Evolutionary conservation across 2,797 vertebrate genomes (phyloP).

Genomic region (Protosalanx chinensis): DNA sequence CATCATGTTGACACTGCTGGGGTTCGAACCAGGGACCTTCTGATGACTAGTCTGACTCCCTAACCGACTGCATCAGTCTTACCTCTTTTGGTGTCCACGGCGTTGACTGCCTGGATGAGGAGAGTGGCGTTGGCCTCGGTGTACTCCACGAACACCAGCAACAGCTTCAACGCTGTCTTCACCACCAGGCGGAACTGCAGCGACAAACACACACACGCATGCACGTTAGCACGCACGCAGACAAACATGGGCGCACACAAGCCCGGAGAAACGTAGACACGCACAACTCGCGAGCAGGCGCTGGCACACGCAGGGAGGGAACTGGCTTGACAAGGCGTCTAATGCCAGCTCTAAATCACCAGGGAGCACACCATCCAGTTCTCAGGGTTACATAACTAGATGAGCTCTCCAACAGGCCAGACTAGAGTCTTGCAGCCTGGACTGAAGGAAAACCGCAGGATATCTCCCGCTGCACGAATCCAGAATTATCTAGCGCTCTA

Average conservation of each 20-base stretch:
- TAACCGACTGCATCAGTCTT: constrained; percentile 36
- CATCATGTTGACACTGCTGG: too few relatives aligned
- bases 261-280: constrained; percentile 72
- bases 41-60: too few relatives aligned
- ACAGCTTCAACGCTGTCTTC: constrained; percentile 92
- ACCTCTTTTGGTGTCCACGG: constrained; percentile 86
- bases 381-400: not conserved
- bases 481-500: constrained; percentile 2
- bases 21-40: too few relatives aligned
- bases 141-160: constrained; percentile 97
- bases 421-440: not conserved
- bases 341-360: not conserved
- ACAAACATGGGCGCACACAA: not conserved
- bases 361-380: not conserved
- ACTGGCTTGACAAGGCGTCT: constrained; percentile 14
- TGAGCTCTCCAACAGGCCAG: not conserved
- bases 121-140: constrained; percentile 85
- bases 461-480: constrained; percentile 4
- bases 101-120: constrained; percentile 84
- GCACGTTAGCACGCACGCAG: too few relatives aligned
- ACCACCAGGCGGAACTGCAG: constrained; percentile 92
- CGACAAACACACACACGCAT: constrained; percentile 16
- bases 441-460: not conserved
- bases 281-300: not conserved
- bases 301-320: not conserved